Conservation (phyloP, 2,797 vertebrate genomes). For the Poeciliopsis infans region DNA sequence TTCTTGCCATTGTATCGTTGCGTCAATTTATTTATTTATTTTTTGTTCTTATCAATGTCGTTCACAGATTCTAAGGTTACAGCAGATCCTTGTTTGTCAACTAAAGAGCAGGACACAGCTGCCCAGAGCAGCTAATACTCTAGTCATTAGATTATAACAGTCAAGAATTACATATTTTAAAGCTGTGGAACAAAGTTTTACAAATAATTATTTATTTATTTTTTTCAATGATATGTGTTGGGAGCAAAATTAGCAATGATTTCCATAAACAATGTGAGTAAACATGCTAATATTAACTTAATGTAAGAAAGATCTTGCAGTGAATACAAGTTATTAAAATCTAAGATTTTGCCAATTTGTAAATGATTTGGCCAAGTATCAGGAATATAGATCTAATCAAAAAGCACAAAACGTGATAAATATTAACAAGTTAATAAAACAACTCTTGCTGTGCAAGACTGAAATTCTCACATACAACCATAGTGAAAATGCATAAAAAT, state of each 20-base stretch:
- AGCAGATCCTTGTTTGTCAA: neutral
- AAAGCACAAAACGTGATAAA: neutral
- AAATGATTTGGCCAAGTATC: neutral
- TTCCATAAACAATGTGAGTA: neutral
- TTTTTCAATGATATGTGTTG: neutral
- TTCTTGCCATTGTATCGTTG: neutral
- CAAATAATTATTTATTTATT: too few species aligned
- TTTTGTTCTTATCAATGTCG: neutral
- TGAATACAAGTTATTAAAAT: neutral
- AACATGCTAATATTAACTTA: neutral
- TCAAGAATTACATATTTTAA: neutral
- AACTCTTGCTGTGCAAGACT: neutral
- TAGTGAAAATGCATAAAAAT: conserved; percentile 1
- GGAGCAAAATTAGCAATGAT: neutral
- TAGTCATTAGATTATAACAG: neutral
- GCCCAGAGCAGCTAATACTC: neutral
- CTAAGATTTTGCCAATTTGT: neutral
- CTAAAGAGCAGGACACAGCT: neutral
- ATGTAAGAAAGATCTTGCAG: neutral
- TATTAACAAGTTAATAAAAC: neutral
- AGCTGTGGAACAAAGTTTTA: neutral
- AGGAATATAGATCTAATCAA: neutral
- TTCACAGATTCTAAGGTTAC: neutral
- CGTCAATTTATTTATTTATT: neutral
- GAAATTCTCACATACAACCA: conserved; percentile 6